Base-by-base conservation (phyloP, 2,888 invertebrate species). In the Brenthis daphne region DNA sequence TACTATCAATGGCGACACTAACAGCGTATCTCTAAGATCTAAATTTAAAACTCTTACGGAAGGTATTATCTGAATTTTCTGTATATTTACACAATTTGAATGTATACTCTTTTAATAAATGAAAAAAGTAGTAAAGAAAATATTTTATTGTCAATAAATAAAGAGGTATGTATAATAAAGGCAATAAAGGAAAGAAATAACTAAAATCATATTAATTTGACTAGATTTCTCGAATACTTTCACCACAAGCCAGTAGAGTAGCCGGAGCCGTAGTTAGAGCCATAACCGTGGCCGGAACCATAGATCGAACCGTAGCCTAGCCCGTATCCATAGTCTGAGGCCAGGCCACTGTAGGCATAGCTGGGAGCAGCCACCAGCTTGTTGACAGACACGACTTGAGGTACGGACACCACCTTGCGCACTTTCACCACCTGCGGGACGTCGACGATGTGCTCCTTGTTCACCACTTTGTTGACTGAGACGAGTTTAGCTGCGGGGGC, bases 341-440 rank as follows among this genome's bases (percentile, higher is more conserved):
- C 12, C 2, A 29, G 58, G 29, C 48, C 48, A 13, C 24, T 24
- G 14, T 77, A 65, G 83, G 77, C 48, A 48, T 65, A 67, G 65
- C 75, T 74, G 65, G 80, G 77, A 33, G 81, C 77, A 56, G 86
- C 79, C 65, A 88, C 83, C 58, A 85, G 80, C 73, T 80, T 77
- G 77, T 87, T 88, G 67, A 86, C 85, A 65, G 86, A 80, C 75
- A 86, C 81, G 72, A 84, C 85, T 76, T 83, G 82, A 16, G 83
- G 85, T 70, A 83, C 83, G 64, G 82, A 79, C 72, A 88, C 81
- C 50, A 84, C 77, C 71, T 84, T 86, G 71, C 79, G 83, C 14
- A 84, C 83, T 51, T 76, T 75, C 54, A 85, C 77, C 13, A 83
- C 81, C 67, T 83, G 80, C 11, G 86, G 84, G 37, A 80, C 81